Conservation (phyloP, 1,140 invertebrate species). For the Zaprionus camerounensis region DNA sequence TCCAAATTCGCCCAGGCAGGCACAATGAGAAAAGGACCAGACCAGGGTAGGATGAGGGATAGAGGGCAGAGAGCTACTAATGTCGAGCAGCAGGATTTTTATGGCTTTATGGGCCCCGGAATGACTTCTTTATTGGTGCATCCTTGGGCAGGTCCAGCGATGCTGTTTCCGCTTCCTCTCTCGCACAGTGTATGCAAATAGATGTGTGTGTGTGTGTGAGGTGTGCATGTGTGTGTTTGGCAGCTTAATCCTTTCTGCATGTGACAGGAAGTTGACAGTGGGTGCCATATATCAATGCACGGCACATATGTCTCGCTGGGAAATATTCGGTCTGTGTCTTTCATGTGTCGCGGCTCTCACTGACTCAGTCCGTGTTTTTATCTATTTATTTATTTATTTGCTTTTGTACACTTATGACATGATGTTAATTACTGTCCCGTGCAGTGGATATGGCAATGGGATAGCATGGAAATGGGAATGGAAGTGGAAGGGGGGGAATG, state of each 20-base stretch:
- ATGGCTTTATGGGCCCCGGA: constrained; percentile 68
- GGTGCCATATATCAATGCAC: constrained; percentile 62
- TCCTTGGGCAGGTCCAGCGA: constrained; percentile 50
- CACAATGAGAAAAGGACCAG: not conserved
- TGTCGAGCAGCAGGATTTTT: constrained; percentile 72
- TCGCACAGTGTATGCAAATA: constrained; percentile 55
- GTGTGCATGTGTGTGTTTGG: constrained; percentile 38
- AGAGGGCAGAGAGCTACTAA: constrained; percentile 54
- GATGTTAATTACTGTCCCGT: constrained; percentile 77
- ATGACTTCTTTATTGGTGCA: constrained; percentile 81
- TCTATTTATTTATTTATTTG: constrained; percentile 78
- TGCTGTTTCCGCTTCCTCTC: constrained; percentile 63
- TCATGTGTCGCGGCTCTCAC: constrained; percentile 61
- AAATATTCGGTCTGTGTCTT: constrained; percentile 73
- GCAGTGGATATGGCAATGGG: constrained; percentile 35
- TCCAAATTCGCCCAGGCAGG: constrained; percentile 65
- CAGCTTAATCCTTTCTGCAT: constrained; percentile 72
- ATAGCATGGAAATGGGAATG: constrained; percentile 2
- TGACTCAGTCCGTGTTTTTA: constrained; percentile 57
- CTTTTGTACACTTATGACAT: constrained; percentile 79
- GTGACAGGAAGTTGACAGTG: constrained; percentile 70
- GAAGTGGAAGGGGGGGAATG: constrained; percentile 2
- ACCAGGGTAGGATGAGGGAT: not conserved
- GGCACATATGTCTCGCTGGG: constrained; percentile 49
- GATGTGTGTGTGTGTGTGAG: constrained; percentile 35